These are phyloP conservation scores for Pterophyllum scalare DNA, from an alignment of 2,113 vertebrate genomes.

Conservation along the genomic window DNA sequence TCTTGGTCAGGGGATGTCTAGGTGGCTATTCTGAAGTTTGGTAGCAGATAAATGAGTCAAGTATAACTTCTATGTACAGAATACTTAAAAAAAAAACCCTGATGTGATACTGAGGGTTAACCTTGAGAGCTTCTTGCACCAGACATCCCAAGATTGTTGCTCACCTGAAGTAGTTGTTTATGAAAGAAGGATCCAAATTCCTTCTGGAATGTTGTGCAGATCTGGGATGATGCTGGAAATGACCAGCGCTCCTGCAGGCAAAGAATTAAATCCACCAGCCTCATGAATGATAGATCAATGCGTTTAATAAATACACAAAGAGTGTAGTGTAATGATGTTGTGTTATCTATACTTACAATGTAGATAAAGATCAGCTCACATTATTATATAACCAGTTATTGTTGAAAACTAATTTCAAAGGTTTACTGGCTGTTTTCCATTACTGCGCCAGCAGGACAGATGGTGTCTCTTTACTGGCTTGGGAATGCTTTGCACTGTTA, in stretches of 20 bases:
- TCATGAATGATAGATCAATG: neutral
- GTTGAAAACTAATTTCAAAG: no score
- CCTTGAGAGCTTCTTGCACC: neutral
- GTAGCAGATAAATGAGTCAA: neutral
- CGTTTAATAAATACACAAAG: neutral
- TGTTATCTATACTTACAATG: no score
- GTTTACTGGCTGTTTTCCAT: neutral
- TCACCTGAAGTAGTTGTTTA: neutral
- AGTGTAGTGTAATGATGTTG: neutral
- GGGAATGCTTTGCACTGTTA: neutral
- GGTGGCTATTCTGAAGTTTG: neutral
- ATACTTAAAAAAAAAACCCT: neutral
- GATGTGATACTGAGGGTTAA: neutral
- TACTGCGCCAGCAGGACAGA: neutral
- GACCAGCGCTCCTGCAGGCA: neutral
- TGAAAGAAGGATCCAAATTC: conserved; percentile 4
- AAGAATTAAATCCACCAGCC: neutral
- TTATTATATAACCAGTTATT: neutral
- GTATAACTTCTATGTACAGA: neutral
- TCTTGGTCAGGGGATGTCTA: neutral
- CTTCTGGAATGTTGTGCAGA: neutral
- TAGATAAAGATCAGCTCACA: neutral
- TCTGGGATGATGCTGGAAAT: neutral
- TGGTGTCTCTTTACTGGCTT: neutral
- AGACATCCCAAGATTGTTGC: neutral